These are phyloP conservation scores for Xyrauchen texanus DNA, from an alignment of 2,113 vertebrate species.

Conservation along the genomic window DNA sequence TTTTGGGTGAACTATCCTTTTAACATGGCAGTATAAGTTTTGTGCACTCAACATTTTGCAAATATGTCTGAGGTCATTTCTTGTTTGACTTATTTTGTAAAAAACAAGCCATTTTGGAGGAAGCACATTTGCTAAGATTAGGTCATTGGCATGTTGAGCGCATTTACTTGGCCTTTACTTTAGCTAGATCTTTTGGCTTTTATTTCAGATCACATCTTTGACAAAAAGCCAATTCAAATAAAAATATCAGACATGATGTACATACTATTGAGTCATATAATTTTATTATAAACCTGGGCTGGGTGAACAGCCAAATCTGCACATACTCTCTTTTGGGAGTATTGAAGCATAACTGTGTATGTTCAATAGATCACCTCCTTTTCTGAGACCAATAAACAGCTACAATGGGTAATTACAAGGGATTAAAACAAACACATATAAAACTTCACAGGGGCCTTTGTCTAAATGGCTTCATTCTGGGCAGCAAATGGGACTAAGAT, in stretches of 20 bases:
- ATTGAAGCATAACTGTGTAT: slow-evolving; percentile 3
- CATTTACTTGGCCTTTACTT: too few species aligned
- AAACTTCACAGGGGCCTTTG: slow-evolving; percentile 50
- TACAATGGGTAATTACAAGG: slow-evolving; percentile 56
- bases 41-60: neutral
- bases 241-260: too few species aligned
- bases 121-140: neutral
- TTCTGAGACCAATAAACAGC: slow-evolving; percentile 28
- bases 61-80: neutral
- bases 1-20: too few species aligned
- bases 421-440: slow-evolving; percentile 48
- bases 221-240: too few species aligned
- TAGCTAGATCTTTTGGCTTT: too few species aligned
- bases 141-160: slow-evolving; percentile 1
- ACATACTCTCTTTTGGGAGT: neutral
- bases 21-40: neutral
- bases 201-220: too few species aligned
- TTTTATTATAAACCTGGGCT: too few species aligned
- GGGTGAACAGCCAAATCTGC: too few species aligned
- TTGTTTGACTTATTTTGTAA: neutral
- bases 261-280: too few species aligned
- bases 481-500: slow-evolving; percentile 60
- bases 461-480: slow-evolving; percentile 52
- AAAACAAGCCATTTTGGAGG: neutral
- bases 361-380: slow-evolving; percentile 39